phyloP scores from a whole-genome alignment of 2,113 vertebrate genomes.

The Madoqua kirkii region DNA sequence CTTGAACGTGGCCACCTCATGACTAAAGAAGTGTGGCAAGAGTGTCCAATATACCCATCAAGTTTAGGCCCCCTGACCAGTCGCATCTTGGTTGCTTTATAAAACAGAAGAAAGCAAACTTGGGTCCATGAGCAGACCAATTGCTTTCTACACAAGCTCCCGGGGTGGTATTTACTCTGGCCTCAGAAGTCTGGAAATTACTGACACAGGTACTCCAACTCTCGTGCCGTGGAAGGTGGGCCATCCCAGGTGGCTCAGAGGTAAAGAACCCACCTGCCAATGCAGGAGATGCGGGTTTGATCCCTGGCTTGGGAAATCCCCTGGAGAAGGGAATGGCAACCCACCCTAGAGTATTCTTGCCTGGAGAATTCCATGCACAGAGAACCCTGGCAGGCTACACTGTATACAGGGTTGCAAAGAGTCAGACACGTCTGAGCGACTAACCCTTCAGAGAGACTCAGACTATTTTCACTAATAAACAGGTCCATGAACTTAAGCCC shows the following conservation, averaged over 20 bases:
- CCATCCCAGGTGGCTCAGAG: not conserved
- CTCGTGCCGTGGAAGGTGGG: not conserved
- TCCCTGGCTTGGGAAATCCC: not conserved
- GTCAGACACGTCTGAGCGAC: not conserved
- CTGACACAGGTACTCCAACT: not conserved
- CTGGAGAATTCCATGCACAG: not conserved
- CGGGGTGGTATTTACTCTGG: fast-evolving
- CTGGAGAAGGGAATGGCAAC: not conserved
- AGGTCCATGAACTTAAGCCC: not conserved
- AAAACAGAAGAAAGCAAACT: not conserved
- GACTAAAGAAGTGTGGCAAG: not conserved
- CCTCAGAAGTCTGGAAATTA: no score
- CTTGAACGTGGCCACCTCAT: not conserved
- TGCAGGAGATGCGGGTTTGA: not conserved
- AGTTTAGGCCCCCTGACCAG: no score
- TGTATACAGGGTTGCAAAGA: not conserved
- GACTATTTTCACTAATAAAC: not conserved
- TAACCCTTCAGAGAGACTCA: not conserved
- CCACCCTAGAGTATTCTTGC: not conserved
- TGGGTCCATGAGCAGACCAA: fast-evolving
- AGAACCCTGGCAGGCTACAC: not conserved
- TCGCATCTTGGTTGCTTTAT: not conserved
- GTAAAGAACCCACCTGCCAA: not conserved
- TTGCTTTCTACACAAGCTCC: not conserved
- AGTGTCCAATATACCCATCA: no score